A percentile compares a stretch with the other conserved stretches of the same genome.
Conservation (phyloP, 2,888 invertebrate genomes). For the Protophormia terraenovae region DNA sequence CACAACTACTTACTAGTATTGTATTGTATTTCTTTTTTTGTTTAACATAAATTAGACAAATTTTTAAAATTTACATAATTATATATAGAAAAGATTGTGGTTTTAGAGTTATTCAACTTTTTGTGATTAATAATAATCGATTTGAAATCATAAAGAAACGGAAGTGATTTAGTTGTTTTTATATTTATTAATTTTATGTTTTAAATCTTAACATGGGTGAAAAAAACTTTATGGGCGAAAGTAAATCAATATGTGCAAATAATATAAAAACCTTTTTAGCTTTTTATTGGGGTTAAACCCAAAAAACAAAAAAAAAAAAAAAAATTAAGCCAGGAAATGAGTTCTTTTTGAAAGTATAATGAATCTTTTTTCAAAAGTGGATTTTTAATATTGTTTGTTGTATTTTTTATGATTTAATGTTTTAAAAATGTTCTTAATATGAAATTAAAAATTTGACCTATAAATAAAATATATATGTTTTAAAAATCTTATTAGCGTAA, state of each 20-base stretch:
- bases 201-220: neutral
- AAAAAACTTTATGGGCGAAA: conserved; percentile 1
- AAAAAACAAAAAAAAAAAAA: neutral
- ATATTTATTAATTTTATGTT: neutral
- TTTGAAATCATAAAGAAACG: neutral
- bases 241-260: neutral
- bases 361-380: no score
- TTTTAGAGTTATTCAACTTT: no score
- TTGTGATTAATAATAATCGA: conserved; percentile 7
- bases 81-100: no score
- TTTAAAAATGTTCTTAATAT: no score
- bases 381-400: no score
- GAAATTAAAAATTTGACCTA: no score
- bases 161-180: conserved; percentile 26
- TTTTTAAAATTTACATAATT: conserved; percentile 32
- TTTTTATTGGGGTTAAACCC: neutral
- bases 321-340: neutral
- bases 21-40: neutral
- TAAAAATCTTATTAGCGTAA: no score
- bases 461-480: no score
- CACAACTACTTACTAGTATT: conserved; percentile 29
- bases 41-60: neutral
- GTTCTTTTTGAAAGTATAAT: no score
- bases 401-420: no score
- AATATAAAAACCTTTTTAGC: neutral